Conservation (phyloP, 2,888 invertebrate genomes). For the Chrysolina oricalcia region DNA sequence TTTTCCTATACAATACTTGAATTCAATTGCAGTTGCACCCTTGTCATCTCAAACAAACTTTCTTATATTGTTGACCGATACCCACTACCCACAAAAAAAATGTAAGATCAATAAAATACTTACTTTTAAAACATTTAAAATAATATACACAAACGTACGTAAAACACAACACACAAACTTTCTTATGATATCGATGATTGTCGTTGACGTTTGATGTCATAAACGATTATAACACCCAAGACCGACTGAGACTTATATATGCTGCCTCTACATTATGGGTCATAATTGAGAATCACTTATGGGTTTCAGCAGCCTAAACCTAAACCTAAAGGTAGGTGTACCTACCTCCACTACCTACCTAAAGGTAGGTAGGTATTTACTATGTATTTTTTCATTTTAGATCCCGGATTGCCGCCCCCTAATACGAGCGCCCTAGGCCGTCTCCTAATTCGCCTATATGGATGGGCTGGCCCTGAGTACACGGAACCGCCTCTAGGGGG, state of each 20-base stretch:
- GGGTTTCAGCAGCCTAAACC: not conserved
- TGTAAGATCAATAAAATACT: constrained; percentile 6
- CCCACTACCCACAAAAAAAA: constrained; percentile 19
- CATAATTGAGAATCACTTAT: too few species aligned
- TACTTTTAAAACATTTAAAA: constrained; percentile 9
- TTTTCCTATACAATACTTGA: constrained; percentile 15
- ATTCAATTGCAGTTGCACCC: constrained; percentile 6
- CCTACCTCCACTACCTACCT: too few species aligned
- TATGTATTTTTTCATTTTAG: not conserved
- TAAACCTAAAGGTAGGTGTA: not conserved
- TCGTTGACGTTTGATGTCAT: too few species aligned
- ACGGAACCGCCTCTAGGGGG: too few species aligned
- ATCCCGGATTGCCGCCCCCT: not conserved
- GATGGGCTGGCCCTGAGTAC: too few species aligned
- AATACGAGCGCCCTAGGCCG: too few species aligned
- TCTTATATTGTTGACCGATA: constrained; percentile 10
- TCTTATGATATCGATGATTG: constrained; percentile 20
- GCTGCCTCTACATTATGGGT: not conserved
- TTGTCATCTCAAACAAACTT: constrained; percentile 20
- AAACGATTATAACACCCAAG: too few species aligned
- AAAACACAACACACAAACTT: constrained; percentile 10
- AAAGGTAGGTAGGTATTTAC: not conserved
- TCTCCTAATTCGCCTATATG: too few species aligned
- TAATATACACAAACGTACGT: not conserved
- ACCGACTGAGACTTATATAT: not conserved